phyloP scores from a whole-genome alignment of 1,140 invertebrate species.

The Anoplophora glabripennis region DNA sequence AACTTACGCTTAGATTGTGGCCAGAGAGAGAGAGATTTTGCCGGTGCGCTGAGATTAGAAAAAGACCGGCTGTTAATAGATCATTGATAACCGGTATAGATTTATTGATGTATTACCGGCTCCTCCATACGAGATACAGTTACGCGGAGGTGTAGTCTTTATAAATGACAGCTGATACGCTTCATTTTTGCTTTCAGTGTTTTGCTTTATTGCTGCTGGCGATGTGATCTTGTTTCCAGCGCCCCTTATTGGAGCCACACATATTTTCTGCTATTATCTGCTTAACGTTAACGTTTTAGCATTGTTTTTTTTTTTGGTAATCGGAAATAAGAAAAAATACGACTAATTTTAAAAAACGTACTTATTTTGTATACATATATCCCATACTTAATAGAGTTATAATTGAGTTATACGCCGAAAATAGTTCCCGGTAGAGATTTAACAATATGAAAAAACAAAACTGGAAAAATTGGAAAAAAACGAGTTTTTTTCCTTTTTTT shows the following conservation, averaged over 20 bases:
- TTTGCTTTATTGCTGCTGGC: slow-evolving; percentile 13
- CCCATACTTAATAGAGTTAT: no score
- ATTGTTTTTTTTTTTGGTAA: no score
- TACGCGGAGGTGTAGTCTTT: slow-evolving; percentile 30
- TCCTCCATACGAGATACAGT: slow-evolving; percentile 33
- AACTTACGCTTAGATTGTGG: slow-evolving; percentile 3
- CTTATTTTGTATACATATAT: no score
- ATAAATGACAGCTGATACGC: slow-evolving; percentile 17
- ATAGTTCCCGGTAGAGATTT: no score
- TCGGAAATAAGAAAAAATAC: no score
- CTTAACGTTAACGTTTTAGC: no score
- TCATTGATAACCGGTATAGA: slow-evolving; percentile 36
- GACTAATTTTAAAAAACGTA: no score
- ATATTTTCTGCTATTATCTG: no score
- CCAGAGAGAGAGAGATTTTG: slow-evolving; percentile 13
- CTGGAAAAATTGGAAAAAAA: no score
- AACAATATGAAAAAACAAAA: no score
- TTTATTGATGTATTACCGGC: slow-evolving; percentile 43
- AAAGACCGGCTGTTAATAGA: slow-evolving; percentile 19
- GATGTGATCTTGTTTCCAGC: slow-evolving; percentile 7
- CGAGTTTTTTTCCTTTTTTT: no score
- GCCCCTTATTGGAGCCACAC: neutral
- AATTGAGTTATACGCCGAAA: no score
- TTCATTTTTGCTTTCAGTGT: slow-evolving; percentile 13
- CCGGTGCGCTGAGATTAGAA: slow-evolving; percentile 7